Percentiles rank a stretch among this genome's conserved stretches.
Conservation (phyloP, 2,797 vertebrate species). For the Sebastes umbrosus region DNA sequence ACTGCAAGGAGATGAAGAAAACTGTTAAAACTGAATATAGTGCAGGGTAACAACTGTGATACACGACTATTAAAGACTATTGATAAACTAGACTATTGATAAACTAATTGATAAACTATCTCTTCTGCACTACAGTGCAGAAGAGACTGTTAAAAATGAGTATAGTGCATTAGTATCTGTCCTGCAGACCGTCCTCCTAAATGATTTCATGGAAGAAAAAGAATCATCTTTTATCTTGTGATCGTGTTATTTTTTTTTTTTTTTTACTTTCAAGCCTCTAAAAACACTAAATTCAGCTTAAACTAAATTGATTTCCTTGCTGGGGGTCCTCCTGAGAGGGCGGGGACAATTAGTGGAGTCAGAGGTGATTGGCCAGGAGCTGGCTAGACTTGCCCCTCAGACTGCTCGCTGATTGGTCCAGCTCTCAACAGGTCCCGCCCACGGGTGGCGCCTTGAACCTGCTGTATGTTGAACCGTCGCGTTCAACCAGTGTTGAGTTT, state of each 20-base stretch:
- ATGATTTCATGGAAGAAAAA: background rate
- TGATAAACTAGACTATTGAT: too few species aligned
- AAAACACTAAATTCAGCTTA: constrained; percentile 5
- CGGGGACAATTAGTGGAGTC: constrained; percentile 25
- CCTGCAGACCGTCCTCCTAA: too few species aligned
- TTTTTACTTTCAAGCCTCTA: background rate
- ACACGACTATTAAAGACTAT: too few species aligned
- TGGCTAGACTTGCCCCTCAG: constrained; percentile 38
- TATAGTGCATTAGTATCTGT: too few species aligned
- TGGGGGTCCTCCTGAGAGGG: constrained; percentile 32
- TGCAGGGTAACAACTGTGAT: too few species aligned
- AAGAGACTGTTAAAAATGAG: too few species aligned
- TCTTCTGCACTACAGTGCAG: too few species aligned
- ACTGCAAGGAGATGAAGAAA: too few species aligned
- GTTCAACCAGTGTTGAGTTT: constrained; percentile 69
- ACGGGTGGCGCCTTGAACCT: constrained; percentile 70
- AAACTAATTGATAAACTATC: too few species aligned
- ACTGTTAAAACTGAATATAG: too few species aligned
- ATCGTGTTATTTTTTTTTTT: background rate
- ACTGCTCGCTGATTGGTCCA: constrained; percentile 66
- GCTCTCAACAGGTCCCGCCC: constrained; percentile 43
- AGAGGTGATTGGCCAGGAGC: constrained; percentile 64
- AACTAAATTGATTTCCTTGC: constrained; percentile 24
- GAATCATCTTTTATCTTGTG: background rate
- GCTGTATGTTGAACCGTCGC: constrained; percentile 76